These are phyloP conservation scores for Tenthredo amoena DNA, from an alignment of 2,888 invertebrate genomes.

Conservation along the genomic window DNA sequence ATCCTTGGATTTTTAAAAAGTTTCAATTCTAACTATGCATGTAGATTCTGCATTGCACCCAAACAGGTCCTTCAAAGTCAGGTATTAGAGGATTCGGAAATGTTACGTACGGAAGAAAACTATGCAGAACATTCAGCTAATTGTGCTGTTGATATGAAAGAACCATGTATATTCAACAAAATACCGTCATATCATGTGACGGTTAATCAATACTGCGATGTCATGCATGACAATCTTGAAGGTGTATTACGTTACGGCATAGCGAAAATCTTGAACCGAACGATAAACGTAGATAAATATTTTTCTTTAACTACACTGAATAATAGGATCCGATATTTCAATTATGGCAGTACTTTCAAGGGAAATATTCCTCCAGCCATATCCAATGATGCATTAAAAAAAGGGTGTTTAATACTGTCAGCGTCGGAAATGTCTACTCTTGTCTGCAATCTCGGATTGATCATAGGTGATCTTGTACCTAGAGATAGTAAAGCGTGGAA, in stretches of 20 bases:
- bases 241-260: conserved; percentile 49
- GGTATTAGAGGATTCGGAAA: conserved; percentile 28
- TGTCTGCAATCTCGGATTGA: conserved; percentile 52
- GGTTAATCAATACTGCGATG: conserved; percentile 31
- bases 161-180: conserved; percentile 22
- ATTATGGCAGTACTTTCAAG: conserved; percentile 41
- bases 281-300: background rate
- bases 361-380: conserved; percentile 54
- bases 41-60: conserved; percentile 50
- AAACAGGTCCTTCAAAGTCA: conserved; percentile 36
- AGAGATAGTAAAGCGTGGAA: conserved; percentile 19
- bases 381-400: conserved; percentile 33
- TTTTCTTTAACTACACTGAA: conserved; percentile 50
- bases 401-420: conserved; percentile 52
- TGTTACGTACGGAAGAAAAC: conserved; percentile 8
- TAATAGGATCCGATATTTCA: conserved; percentile 47
- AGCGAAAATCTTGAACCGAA: conserved; percentile 41
- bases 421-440: conserved; percentile 57
- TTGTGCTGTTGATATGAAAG: background rate
- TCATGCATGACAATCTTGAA: conserved; percentile 55
- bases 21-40: conserved; percentile 53
- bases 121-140: background rate
- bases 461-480: conserved; percentile 53
- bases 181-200: conserved; percentile 5
- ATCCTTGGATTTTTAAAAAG: conserved; percentile 43